These are phyloP conservation scores for Bombus confusus DNA, from an alignment of 1,140 invertebrate species.

Conservation along the genomic window DNA sequence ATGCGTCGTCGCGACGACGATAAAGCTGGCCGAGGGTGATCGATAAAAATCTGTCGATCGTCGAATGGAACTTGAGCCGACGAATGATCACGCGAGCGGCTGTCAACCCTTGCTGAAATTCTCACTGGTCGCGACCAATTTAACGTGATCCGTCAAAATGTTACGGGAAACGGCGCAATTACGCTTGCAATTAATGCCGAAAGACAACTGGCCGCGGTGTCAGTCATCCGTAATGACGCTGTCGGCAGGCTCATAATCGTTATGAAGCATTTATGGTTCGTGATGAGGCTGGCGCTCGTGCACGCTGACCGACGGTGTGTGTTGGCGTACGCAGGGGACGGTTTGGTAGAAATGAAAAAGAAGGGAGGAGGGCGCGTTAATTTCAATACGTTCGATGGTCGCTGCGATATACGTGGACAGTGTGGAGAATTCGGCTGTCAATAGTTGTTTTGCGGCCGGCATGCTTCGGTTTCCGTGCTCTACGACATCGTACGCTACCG, in stretches of 20 bases:
- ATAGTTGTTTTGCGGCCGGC: constrained; percentile 68
- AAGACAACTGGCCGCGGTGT: constrained; percentile 45
- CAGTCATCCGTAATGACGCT: constrained; percentile 43
- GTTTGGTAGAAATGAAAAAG: too few species aligned
- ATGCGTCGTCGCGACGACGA: neutral
- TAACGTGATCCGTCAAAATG: constrained; percentile 2
- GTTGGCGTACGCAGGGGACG: too few species aligned
- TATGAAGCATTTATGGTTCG: constrained; percentile 20
- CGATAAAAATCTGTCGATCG: neutral
- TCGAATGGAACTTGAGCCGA: neutral
- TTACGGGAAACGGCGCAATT: constrained; percentile 29
- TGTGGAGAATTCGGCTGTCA: constrained; percentile 66
- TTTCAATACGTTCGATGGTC: constrained; percentile 41
- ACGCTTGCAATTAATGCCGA: constrained; percentile 54
- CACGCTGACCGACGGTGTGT: neutral
- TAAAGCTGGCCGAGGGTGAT: too few species aligned
- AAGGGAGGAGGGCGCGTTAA: constrained; percentile 46
- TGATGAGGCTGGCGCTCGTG: constrained; percentile 8
- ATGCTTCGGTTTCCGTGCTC: constrained; percentile 39
- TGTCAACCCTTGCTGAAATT: neutral
- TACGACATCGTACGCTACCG: constrained; percentile 62
- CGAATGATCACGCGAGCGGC: neutral
- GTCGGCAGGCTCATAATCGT: constrained; percentile 55
- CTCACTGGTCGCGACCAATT: neutral
- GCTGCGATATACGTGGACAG: constrained; percentile 38